Evolutionary conservation across 2,113 vertebrate genomes (phyloP).

Genomic region (Peromyscus californicus): DNA sequence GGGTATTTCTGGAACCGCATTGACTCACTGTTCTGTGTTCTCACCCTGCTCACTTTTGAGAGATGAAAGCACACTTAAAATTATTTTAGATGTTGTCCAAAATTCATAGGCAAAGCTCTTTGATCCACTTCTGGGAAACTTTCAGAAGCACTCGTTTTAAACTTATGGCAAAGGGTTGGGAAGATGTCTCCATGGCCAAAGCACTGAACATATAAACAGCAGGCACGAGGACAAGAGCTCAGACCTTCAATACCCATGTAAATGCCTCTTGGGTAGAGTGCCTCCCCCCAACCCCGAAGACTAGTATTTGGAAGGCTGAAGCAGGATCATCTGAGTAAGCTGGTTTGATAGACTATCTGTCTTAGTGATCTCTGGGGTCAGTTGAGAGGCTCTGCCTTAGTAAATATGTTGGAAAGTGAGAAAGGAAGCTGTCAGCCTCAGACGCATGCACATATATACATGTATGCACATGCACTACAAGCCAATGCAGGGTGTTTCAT

Average conservation of each 20-base stretch:
- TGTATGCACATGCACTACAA: background rate
- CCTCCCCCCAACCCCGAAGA: background rate
- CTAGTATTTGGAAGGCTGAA: background rate
- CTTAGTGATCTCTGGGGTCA: too few species aligned
- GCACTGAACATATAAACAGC: too few species aligned
- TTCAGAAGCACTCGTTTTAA: background rate
- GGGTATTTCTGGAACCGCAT: background rate
- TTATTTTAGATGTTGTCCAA: conserved; percentile 28
- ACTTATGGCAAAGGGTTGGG: background rate
- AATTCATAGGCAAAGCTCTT: conserved; percentile 17
- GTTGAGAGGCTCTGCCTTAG: background rate
- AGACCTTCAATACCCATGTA: too few species aligned
- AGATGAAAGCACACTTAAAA: conserved; percentile 20
- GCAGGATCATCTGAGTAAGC: background rate
- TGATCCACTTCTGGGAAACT: background rate
- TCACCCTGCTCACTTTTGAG: background rate
- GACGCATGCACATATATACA: background rate
- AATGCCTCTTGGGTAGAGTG: background rate
- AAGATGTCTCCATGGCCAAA: background rate
- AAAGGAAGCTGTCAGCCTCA: background rate
- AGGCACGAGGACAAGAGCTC: too few species aligned
- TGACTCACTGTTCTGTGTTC: background rate
- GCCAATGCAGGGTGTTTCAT: background rate
- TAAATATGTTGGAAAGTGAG: background rate
- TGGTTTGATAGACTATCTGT: background rate